Evolutionary conservation across 2,888 invertebrate genomes (phyloP).

Genomic region (Andrena trimmerana): DNA sequence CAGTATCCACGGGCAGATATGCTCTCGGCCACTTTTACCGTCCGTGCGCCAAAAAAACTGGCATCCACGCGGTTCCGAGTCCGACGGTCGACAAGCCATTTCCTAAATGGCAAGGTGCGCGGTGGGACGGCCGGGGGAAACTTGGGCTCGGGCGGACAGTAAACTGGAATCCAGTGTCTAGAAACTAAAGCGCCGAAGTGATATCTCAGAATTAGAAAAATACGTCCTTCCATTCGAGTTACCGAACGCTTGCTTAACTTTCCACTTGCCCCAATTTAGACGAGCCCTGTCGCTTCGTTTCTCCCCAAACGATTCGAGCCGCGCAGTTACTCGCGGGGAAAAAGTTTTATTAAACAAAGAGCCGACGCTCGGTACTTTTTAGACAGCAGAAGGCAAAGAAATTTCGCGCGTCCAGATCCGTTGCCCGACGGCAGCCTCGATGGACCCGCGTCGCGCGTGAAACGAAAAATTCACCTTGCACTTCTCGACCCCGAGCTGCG

Average conservation of each 20-base stretch:
- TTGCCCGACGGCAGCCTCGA: conserved; percentile 41
- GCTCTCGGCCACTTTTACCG: neutral
- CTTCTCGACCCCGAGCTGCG: conserved; percentile 51
- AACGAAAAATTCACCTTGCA: conserved; percentile 67
- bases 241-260: conserved; percentile 14
- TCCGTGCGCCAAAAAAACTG: neutral
- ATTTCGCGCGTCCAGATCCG: conserved; percentile 28
- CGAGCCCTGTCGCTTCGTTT: conserved; percentile 7
- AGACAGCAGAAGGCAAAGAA: neutral
- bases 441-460: conserved; percentile 62
- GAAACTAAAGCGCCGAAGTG: too few species aligned
- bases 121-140: too few species aligned
- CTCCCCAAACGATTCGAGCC: neutral
- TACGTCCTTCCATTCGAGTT: neutral
- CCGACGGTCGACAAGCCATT: neutral
- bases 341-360: conserved; percentile 39
- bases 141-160: too few species aligned
- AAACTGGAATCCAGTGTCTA: too few species aligned
- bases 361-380: neutral
- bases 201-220: too few species aligned
- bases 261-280: neutral
- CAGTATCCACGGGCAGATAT: neutral
- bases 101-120: too few species aligned
- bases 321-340: conserved; percentile 1
- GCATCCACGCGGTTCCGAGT: neutral